Evolutionary conservation across 2,888 invertebrate species (phyloP).

Genomic region (Metalampra italica): DNA sequence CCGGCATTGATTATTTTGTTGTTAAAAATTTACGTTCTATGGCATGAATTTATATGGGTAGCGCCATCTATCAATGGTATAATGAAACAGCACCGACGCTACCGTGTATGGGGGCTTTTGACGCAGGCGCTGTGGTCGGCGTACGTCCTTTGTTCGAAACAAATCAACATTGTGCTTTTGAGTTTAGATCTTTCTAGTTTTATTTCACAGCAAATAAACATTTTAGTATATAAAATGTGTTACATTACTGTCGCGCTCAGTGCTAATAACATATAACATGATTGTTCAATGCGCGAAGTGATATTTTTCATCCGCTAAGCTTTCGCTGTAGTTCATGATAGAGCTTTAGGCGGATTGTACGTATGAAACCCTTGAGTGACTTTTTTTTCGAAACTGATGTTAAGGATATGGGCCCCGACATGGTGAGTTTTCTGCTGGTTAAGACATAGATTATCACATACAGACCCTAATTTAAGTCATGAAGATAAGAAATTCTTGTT

Average conservation of each 20-base stretch:
- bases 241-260: conserved; percentile 34
- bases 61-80: conserved; percentile 55
- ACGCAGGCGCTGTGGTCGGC: conserved; percentile 76
- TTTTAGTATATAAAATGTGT: conserved; percentile 55
- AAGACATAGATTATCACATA: conserved; percentile 32
- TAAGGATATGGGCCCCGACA: conserved; percentile 90
- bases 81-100: conserved; percentile 53
- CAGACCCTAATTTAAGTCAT: conserved; percentile 63
- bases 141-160: conserved; percentile 78
- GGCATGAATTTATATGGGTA: conserved; percentile 5
- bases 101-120: conserved; percentile 55
- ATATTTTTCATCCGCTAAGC: conserved; percentile 43
- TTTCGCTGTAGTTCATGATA: conserved; percentile 59
- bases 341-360: conserved; percentile 70
- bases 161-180: conserved; percentile 72
- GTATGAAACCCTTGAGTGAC: conserved; percentile 84
- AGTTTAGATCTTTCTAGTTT: conserved; percentile 60
- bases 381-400: conserved; percentile 85
- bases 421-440: conserved; percentile 77
- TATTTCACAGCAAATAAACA: conserved; percentile 39
- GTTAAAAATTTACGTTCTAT: conserved; percentile 22
- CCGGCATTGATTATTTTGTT: background rate
- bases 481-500: conserved; percentile 42
- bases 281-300: conserved; percentile 45
- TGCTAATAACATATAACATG: conserved; percentile 33